These are phyloP conservation scores for Diadema setosum DNA, from an alignment of 35 echinoderm and acorn worm genomes.

Conservation along the genomic window DNA sequence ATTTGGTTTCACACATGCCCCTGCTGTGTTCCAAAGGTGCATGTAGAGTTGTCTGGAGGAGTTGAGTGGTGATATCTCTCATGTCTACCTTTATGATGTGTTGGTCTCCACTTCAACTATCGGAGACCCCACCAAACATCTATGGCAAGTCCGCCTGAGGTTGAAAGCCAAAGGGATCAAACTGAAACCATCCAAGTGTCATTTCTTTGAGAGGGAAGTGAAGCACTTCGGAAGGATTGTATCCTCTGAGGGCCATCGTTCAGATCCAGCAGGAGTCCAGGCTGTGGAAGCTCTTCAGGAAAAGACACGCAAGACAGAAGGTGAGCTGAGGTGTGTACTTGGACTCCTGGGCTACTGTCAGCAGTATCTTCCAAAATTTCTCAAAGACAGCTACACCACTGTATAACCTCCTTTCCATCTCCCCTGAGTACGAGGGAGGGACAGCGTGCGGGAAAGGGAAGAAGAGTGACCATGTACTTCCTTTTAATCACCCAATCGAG, in stretches of 20 bases:
- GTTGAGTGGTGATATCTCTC: too few relatives aligned
- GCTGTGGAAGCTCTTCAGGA: constrained; percentile 4
- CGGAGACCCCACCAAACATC: too few relatives aligned
- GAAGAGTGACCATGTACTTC: not conserved
- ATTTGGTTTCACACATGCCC: too few relatives aligned
- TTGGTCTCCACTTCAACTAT: too few relatives aligned
- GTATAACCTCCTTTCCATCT: constrained; percentile 12
- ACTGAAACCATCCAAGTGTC: too few relatives aligned
- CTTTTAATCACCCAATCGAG: not conserved
- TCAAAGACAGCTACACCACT: constrained; percentile 12
- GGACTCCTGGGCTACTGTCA: constrained; percentile 32
- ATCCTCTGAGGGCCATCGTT: not conserved
- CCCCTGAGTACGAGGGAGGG: not conserved
- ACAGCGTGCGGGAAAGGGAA: not conserved
- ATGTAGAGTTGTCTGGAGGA: too few relatives aligned
- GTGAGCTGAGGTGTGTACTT: constrained; percentile 8
- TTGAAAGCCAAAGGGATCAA: too few relatives aligned
- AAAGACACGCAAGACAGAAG: constrained; percentile 24
- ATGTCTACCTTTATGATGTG: too few relatives aligned
- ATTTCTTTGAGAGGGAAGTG: too few relatives aligned
- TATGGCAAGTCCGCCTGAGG: too few relatives aligned
- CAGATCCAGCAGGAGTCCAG: not conserved
- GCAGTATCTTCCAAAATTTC: constrained; percentile 9
- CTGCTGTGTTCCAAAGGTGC: too few relatives aligned
- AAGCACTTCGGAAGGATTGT: too few relatives aligned